phyloP scores from a whole-genome alignment of 2,113 vertebrate species.

The Heptranchias perlo region DNA sequence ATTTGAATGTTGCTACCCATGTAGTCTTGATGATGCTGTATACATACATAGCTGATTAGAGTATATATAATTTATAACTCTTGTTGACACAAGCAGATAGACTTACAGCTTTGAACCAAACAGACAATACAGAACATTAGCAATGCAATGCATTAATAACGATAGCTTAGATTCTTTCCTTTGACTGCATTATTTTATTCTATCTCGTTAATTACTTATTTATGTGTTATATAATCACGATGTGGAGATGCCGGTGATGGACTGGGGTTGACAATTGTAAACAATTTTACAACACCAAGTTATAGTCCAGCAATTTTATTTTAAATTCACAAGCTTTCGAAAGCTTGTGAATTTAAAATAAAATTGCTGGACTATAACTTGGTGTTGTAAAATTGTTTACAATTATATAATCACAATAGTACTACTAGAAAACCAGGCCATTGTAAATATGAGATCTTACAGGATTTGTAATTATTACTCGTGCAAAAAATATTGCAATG shows the following conservation, averaged over 20 bases:
- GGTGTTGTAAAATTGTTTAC: no score
- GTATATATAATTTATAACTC: slow-evolving; percentile 62
- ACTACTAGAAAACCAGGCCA: not conserved
- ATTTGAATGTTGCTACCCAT: not conserved
- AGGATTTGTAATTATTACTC: not conserved
- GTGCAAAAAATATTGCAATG: not conserved
- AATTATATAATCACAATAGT: not conserved
- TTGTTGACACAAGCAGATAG: slow-evolving; percentile 53
- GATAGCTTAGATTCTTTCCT: not conserved
- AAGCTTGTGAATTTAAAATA: no score
- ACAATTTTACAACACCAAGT: no score
- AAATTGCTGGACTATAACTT: no score
- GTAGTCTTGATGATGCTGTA: not conserved
- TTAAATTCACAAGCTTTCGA: no score
- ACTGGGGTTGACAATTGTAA: no score
- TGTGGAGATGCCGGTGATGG: no score
- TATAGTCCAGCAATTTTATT: no score
- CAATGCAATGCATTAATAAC: slow-evolving; percentile 57
- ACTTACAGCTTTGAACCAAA: slow-evolving; percentile 57
- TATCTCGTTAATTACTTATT: not conserved
- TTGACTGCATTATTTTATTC: not conserved
- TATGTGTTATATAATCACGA: not conserved
- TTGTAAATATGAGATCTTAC: not conserved
- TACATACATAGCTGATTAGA: not conserved
- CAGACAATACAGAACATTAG: slow-evolving; percentile 57